phyloP scores from a whole-genome alignment of 2,113 vertebrate genomes.

The Rhabdornis inornatus region DNA sequence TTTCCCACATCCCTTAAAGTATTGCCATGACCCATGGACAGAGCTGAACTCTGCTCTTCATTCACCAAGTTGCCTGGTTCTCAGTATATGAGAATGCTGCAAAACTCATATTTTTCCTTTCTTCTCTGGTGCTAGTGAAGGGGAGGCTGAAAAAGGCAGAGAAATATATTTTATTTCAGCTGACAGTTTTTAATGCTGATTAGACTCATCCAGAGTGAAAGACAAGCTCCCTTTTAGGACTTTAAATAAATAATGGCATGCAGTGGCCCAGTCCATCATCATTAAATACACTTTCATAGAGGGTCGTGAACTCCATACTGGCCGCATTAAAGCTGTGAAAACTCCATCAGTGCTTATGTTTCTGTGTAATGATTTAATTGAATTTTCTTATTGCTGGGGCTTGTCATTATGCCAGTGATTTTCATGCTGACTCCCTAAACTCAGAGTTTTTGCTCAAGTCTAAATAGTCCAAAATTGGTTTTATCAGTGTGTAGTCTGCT shows the following conservation, averaged over 20 bases:
- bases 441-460: neutral
- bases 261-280: neutral
- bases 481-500: constrained; percentile 12
- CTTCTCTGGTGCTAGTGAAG: neutral
- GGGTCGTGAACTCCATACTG: neutral
- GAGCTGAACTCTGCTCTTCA: neutral
- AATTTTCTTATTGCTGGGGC: constrained; percentile 29
- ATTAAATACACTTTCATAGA: neutral
- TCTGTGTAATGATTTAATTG: constrained; percentile 51
- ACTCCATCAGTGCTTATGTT: constrained; percentile 40
- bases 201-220: neutral
- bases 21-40: neutral
- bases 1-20: neutral
- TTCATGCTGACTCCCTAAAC: constrained; percentile 16
- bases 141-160: neutral
- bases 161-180: neutral
- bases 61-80: neutral
- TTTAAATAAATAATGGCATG: neutral
- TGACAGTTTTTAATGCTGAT: neutral
- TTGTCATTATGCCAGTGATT: constrained; percentile 24
- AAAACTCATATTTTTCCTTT: neutral
- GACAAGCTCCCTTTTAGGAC: neutral
- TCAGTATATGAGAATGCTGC: neutral
- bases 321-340: constrained; percentile 45
- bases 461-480: constrained; percentile 34